Base-by-base conservation (phyloP, 1,140 invertebrate species). In the Danaus melanippus region DNA sequence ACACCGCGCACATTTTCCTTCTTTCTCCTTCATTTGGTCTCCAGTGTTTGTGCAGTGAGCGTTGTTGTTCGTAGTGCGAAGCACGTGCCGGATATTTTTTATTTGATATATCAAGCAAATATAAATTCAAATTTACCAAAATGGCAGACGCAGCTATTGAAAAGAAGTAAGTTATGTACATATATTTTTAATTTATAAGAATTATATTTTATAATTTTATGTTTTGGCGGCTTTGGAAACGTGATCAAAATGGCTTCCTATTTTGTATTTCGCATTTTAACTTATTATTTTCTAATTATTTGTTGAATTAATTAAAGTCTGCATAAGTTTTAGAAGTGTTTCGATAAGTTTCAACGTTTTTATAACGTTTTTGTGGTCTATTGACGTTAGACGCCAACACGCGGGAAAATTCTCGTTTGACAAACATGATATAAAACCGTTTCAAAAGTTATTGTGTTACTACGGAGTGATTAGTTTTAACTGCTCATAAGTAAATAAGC, bases 191-290 rank as follows among this genome's bases (percentile, higher is more conserved):
- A 49, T 50, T 53, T 8, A 44, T 41, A 9, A 12, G 56, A 47
- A 12, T 40, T 46, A 44, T 59, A 53, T 41, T 53, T 52, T 46
- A 12, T 64, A 48, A 42, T n/a, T 53, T 61, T 58, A 64, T 56
- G 21, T 71, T 72, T 72, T 84, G 80, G 84, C 84, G 85, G 82
- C 73, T 80, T 74, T 66, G 57, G 60, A 79, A 76, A 80, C 77
- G 76, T 84, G 79, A 84, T 84, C 82, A 87, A 87, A 87, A 87
- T 87, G 85, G 85, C 85, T 87, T 84, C 83, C 85, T 74, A 69
- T 62, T 65, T 48, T 45, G 47, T 64, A 53, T 67, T 68, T 65
- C 43, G 41, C 46, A 46, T 32, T 32, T 32, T 32, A 32, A 32
- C 2, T 32, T 4, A 32, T 32, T 32, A 32, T 32, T 32, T 32